These are phyloP conservation scores for Parapristionchus giblindavisi DNA, from an alignment of 2,888 invertebrate genomes.

Conservation along the genomic window DNA sequence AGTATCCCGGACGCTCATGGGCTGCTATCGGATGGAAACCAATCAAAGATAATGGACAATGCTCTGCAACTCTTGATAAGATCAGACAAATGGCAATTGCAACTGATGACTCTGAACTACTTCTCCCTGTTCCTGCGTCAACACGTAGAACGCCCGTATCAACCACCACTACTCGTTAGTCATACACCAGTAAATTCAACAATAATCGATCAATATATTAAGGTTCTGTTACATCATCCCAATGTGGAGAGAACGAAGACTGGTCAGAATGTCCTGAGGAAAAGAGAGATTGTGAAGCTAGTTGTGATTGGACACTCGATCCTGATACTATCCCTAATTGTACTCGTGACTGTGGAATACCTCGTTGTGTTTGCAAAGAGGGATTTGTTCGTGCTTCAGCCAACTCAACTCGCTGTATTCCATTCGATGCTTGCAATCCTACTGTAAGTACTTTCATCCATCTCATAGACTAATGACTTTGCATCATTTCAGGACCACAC, in stretches of 20 bases:
- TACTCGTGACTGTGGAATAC: conserved; percentile 46
- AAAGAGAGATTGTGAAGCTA: conserved; percentile 63
- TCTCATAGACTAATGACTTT: neutral
- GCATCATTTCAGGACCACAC: conserved; percentile 20
- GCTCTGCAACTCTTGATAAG: conserved; percentile 35
- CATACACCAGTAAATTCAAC: neutral
- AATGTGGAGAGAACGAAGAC: conserved; percentile 63
- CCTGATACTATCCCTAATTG: conserved; percentile 58
- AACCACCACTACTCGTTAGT: neutral
- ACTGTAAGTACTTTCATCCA: conserved; percentile 36
- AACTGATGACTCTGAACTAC: neutral
- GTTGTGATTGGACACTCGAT: conserved; percentile 66
- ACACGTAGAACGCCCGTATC: conserved; percentile 12
- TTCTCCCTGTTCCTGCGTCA: neutral
- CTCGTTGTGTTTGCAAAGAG: conserved; percentile 57
- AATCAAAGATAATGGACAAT: conserved; percentile 37
- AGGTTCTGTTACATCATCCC: too few relatives aligned
- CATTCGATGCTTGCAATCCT: conserved; percentile 65
- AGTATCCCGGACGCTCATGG: conserved; percentile 88
- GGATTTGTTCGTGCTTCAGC: conserved; percentile 63
- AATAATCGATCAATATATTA: too few relatives aligned
- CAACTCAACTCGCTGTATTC: conserved; percentile 61
- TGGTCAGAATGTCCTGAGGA: conserved; percentile 64
- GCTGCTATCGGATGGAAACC: conserved; percentile 93
- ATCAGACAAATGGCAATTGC: too few relatives aligned